Base-by-base conservation (phyloP, 1,140 invertebrate genomes). In the Sipha flava region DNA sequence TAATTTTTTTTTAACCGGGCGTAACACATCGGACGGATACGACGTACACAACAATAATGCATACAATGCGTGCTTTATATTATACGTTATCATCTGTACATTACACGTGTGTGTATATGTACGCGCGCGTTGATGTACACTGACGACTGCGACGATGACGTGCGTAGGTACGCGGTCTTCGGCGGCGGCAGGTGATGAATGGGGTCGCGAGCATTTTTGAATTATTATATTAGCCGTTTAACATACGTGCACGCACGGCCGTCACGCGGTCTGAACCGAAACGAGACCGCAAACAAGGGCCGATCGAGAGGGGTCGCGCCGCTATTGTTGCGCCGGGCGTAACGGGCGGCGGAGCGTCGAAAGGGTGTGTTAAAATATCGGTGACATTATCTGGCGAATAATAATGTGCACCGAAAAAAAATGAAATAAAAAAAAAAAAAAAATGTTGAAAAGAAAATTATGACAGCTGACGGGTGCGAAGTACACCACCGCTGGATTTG, bases 401-500 rank as follows among this genome's bases (percentile, higher is more conserved):
- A 34, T 73, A 72, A n/a, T n/a, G n/a, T n/a, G n/a, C n/a, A n/a
- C n/a, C n/a, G n/a, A n/a, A 45, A 23, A 70, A 16, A 68, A 45
- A 68, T 40, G 0, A 40, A 21, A 40, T 26, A 66, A 10, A 23
- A 43, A n/a, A 68, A 29, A 62, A 16, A n/a, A 57, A 18, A 26
- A 23, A n/a, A n/a, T n/a, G n/a, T n/a, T 12, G 7, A 77, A 66
- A 66, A 40, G 12, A 66, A 40, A 66, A 66, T 43, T 29, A 77
- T 57, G 73, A 77, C 73, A 43, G 73, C 73, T 57, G 52, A 77
- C 34, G 37, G 73, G 31, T 43, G 49, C 34, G 52, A 52, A 54
- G n/a, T 18, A 16, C n/a, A 21, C 62, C 21, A 26, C 16, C n/a
- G 59, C 9, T 5, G 18, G n/a, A 40, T 57, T 37, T 14, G n/a